Evolutionary conservation across 2,113 vertebrate species (phyloP).

Genomic region (Vanacampus margaritifer): DNA sequence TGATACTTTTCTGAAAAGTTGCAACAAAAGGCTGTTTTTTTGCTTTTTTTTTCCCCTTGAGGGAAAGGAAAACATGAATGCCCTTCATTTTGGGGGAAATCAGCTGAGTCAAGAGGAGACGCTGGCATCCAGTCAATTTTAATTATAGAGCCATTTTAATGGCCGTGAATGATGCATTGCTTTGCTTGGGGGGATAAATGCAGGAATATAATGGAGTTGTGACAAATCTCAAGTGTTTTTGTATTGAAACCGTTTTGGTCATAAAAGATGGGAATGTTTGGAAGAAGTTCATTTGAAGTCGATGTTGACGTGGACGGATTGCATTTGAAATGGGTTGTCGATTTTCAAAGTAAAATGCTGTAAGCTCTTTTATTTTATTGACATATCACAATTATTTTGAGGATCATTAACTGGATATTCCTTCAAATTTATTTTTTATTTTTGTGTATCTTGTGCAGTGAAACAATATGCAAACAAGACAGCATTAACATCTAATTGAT

Average conservation of each 20-base stretch:
- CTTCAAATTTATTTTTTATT: too few species aligned
- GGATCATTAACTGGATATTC: background rate
- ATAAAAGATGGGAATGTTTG: background rate
- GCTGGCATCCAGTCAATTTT: background rate
- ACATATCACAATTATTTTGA: too few species aligned
- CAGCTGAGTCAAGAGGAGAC: conserved; percentile 4
- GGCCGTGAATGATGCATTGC: background rate
- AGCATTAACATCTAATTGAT: background rate
- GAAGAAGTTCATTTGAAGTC: too few species aligned
- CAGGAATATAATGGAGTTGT: too few species aligned
- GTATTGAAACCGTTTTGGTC: background rate
- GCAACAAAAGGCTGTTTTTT: conserved; percentile 22
- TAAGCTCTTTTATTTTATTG: too few species aligned
- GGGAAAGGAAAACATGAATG: background rate
- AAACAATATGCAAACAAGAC: background rate
- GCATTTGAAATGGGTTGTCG: too few species aligned
- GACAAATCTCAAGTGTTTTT: background rate
- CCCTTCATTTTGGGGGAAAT: conserved; percentile 7
- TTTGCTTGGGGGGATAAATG: too few species aligned
- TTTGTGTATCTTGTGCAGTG: background rate
- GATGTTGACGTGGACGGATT: too few species aligned
- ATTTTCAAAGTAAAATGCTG: too few species aligned
- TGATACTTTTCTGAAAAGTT: conserved; percentile 4
- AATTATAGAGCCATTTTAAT: conserved; percentile 8
- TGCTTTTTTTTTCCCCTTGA: background rate